phyloP scores from a whole-genome alignment of 2,113 vertebrate species.

The Synchiropus splendidus region DNA sequence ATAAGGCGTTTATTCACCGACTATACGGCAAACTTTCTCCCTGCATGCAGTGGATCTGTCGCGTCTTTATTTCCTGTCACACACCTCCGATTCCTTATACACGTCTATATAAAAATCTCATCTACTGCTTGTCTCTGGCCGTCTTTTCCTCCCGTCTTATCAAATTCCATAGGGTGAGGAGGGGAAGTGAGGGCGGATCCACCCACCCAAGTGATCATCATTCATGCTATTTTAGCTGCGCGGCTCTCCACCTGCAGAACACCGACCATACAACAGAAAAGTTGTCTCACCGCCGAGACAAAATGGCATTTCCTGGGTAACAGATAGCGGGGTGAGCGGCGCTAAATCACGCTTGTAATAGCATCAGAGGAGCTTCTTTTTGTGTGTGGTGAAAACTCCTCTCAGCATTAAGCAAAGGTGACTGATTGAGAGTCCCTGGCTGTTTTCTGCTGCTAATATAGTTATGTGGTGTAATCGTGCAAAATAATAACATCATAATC shows the following conservation, averaged over 20 bases:
- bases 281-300: constrained; percentile 19
- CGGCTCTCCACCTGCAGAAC: constrained; percentile 39
- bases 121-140: constrained; percentile 17
- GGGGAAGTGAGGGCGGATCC: constrained; percentile 44
- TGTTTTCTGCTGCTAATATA: constrained; percentile 56
- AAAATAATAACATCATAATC: constrained; percentile 64
- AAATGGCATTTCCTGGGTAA: constrained; percentile 6
- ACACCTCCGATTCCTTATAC: constrained; percentile 34
- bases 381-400: too few species aligned
- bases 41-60: background rate
- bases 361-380: too few species aligned
- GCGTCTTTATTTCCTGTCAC: constrained; percentile 1
- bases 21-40: constrained; percentile 9
- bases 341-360: constrained; percentile 20
- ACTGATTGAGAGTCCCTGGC: constrained; percentile 60
- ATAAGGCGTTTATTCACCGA: too few species aligned
- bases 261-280: constrained; percentile 14
- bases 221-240: constrained; percentile 50
- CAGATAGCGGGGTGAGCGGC: constrained; percentile 11
- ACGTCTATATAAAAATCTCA: too few species aligned
- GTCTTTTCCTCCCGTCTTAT: constrained; percentile 47
- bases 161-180: constrained; percentile 49
- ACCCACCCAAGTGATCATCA: constrained; percentile 50
- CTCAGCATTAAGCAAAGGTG: constrained; percentile 40
- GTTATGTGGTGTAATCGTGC: constrained; percentile 55